Base-by-base conservation (phyloP, 1,140 invertebrate genomes). In the Papilio glaucus region DNA sequence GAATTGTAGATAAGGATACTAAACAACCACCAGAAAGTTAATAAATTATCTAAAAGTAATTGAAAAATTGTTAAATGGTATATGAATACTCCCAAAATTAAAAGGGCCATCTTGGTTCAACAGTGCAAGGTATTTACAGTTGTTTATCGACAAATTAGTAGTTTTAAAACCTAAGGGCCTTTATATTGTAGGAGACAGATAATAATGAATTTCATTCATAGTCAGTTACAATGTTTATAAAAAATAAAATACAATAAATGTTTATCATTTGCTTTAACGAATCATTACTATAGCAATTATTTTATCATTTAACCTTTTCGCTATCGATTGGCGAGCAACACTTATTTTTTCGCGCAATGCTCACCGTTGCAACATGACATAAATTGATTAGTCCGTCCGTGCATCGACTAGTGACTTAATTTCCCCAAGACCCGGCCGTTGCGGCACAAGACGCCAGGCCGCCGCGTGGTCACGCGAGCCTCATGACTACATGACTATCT, bases 391-490 rank as follows among this genome's bases (percentile, higher is more conserved):
- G 75, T 79, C 74, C 73, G 72, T 77, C 75, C 21, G 65, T 33
- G 49, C 38, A 73, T 62, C 33, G 42, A 69, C 0, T 7, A 29
- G 29, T 72, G 61, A 77, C 71, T 74, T 71, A 67, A 65, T 65
- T 65, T 65, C 62, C 62, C 62, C 15, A 24, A 65, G 62, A 65
- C 15, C 10, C 9, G 60, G 21, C 21, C 7, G 62, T 65, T 65
- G 62, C 62, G 62, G 62, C n/a, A 41, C 62, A 65, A 72, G 71
- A 77, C 68, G 65, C 68, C 60, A 73, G 69, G 42, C 71, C 68
- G 70, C 65, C 53, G 41, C 49, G 72, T 63, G 77, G 83, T 85
- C 87, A 89, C 87, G 83, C 86, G 80, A 89, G 73, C 80, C 13
- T 39, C 68, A 45, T 37, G 53, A 70, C 53, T 42, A 57, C 78